A percentile compares a stretch with the other conserved stretches of the same genome.
Evolutionary conservation across 2,113 vertebrate species (phyloP).

Genomic region (Archilochus colubris): DNA sequence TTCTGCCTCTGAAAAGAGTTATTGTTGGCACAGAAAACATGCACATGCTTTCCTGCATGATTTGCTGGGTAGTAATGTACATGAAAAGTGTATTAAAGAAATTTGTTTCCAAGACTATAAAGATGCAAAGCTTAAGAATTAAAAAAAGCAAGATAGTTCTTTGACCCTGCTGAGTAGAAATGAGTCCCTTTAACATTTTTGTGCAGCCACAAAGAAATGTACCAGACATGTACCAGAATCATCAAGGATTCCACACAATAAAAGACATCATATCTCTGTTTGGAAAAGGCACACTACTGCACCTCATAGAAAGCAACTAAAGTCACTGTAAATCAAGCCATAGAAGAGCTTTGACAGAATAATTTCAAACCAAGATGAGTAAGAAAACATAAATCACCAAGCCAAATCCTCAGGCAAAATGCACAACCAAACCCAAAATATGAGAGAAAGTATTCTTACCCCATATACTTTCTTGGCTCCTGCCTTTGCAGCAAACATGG

Average conservation of each 20-base stretch:
- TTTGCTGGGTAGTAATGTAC: neutral
- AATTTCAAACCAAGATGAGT: neutral
- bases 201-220: neutral
- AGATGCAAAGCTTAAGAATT: neutral
- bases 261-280: neutral
- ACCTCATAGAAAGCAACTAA: neutral
- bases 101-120: conserved; percentile 11
- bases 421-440: neutral
- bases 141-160: neutral
- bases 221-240: neutral
- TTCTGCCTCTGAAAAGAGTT: conserved; percentile 1
- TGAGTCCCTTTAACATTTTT: neutral
- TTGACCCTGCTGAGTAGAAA: neutral
- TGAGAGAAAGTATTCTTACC: conserved; percentile 79
- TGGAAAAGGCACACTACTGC: neutral
- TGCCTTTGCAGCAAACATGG: conserved; percentile 98
- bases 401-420: neutral
- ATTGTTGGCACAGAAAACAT: conserved; percentile 13
- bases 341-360: neutral
- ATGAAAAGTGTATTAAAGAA: neutral
- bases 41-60: neutral
- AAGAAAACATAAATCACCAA: neutral
- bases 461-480: conserved; percentile 97
- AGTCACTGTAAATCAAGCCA: neutral
- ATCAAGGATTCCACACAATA: neutral